Conservation (phyloP, 2,113 vertebrate genomes). For the Zapus hudsonius region DNA sequence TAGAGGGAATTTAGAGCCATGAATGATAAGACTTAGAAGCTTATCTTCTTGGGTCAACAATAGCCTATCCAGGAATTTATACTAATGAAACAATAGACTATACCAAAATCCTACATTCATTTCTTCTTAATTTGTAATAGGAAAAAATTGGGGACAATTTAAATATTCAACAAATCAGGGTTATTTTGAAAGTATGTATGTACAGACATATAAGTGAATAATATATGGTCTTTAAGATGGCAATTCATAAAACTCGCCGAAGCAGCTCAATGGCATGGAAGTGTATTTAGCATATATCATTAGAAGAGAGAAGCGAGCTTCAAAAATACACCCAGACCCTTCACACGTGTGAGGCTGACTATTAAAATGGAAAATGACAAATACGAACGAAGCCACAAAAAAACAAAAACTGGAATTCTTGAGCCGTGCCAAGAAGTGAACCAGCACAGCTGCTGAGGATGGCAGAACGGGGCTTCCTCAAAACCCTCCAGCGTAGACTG, state of each 20-base stretch:
- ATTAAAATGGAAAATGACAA: conserved; percentile 5
- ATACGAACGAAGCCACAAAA: not conserved
- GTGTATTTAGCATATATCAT: not conserved
- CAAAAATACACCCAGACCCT: not conserved
- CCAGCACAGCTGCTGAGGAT: not conserved
- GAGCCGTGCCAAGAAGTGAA: not conserved
- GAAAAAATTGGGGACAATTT: not conserved
- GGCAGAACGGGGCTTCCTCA: not conserved
- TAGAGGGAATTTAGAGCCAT: conserved; percentile 45
- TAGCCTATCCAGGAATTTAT: conserved; percentile 8
- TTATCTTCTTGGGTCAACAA: conserved; percentile 35
- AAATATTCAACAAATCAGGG: conserved; percentile 17
- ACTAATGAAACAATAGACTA: conserved; percentile 23
- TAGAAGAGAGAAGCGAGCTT: conserved; percentile 35
- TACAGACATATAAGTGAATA: not conserved
- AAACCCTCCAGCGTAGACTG: not conserved
- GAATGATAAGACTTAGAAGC: not conserved
- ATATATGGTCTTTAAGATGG: not conserved
- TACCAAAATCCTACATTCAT: not conserved
- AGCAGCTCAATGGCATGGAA: not conserved
- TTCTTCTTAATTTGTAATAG: conserved; percentile 1
- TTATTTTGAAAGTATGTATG: conserved; percentile 3
- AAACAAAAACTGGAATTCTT: not conserved
- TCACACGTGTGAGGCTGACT: not conserved
- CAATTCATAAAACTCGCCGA: not conserved